Base-by-base conservation (phyloP, 1,140 invertebrate species). In the Drosophila simulans region DNA sequence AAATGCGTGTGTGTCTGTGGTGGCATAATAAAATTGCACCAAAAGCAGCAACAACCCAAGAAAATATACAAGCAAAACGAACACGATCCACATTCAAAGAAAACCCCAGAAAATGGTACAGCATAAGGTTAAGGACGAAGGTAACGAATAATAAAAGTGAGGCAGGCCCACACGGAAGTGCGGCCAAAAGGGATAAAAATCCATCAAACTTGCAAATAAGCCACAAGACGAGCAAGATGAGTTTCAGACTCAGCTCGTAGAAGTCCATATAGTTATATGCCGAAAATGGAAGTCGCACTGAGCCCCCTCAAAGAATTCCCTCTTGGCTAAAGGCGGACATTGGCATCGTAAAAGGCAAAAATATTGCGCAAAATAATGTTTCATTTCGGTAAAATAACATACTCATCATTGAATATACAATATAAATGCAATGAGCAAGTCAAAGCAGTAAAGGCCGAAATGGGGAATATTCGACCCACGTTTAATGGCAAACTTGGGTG, bases 181-280 rank as follows among this genome's bases (percentile, higher is more conserved):
- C 55, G 69, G 75, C 82, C 62, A 74, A 79, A 88, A 89, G 65
- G 84, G 83, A 88, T 88, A 84, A 80, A 80, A 90, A 89, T 89
- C 85, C 85, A 89, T 89, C 84, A 90, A 90, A 89, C 80, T 90
- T 90, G 84, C 85, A 85, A 86, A 90, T 89, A 89, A 89, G 84
- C 77, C 80, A 77, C 78, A 64, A 43, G 59, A 59, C 46, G 37
- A 71, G 39, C 31, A 49, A 42, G 59, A 65, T 40, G 63, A 60
- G 53, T 48, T 58, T 34, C 45, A 42, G 37, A 49, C 64, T 49
- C 13, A 22, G 35, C 13, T 13, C 12, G 37, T 8, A 46, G 34
- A 42, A 46, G 25, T 45, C n/a, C 40, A 42, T 39, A 39, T 5
- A 7, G 15, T 8, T 8, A 42, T 17, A 69, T 40, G 39, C 63